Conservation (phyloP, 2,797 vertebrate species). For the Gouania willdenowi region DNA sequence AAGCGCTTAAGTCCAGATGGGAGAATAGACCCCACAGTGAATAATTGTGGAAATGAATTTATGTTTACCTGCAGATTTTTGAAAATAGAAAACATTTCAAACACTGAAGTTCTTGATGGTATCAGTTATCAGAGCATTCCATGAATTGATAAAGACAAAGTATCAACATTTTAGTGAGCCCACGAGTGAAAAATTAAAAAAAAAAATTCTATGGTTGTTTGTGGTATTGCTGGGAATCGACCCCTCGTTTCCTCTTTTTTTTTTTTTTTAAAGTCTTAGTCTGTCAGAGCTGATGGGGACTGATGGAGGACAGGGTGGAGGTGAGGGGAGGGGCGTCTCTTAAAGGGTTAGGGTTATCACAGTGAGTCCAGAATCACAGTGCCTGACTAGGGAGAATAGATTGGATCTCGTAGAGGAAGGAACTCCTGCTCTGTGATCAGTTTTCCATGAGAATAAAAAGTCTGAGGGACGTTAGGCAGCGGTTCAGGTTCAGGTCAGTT, state of each 20-base stretch:
- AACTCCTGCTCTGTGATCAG: constrained; percentile 18
- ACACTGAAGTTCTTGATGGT: too few relatives aligned
- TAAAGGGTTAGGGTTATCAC: constrained; percentile 82
- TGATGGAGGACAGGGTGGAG: constrained; percentile 64
- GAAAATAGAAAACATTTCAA: too few relatives aligned
- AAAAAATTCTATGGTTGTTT: constrained; percentile 25
- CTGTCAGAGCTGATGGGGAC: constrained; percentile 62
- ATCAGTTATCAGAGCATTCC: constrained; percentile 42
- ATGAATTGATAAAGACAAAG: constrained; percentile 47
- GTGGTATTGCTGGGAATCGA: constrained; percentile 67
- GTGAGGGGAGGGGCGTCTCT: constrained; percentile 67
- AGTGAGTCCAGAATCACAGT: constrained; percentile 87
- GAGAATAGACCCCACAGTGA: too few relatives aligned
- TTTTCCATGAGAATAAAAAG: constrained; percentile 24
- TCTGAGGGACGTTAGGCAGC: too few relatives aligned
- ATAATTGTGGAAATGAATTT: too few relatives aligned
- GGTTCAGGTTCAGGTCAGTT: constrained; percentile 22
- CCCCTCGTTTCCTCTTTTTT: constrained; percentile 19
- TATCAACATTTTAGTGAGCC: constrained; percentile 27
- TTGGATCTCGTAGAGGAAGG: constrained; percentile 5
- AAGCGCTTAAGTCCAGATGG: too few relatives aligned
- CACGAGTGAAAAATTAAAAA: constrained; percentile 38
- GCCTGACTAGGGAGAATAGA: constrained; percentile 55
- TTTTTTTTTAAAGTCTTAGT: constrained; percentile 46
- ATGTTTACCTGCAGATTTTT: too few relatives aligned